Conservation (phyloP, 2,888 invertebrate species). For the Nezara viridula region DNA sequence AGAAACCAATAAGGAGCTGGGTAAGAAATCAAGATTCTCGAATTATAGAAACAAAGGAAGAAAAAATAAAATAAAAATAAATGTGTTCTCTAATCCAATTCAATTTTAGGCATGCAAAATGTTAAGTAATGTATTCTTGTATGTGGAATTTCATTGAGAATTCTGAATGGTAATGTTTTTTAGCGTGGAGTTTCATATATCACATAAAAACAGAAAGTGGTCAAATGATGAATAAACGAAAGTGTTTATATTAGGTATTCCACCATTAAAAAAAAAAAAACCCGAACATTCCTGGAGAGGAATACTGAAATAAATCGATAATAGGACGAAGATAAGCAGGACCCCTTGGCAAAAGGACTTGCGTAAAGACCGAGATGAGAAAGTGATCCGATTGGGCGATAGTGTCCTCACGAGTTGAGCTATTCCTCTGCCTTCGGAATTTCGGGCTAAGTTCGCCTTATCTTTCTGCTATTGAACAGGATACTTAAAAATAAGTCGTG, state of each 20-base stretch:
- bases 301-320: background rate
- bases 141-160: background rate
- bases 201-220: background rate
- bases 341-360: background rate
- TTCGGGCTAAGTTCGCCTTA: background rate
- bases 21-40: no score
- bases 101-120: no score
- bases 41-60: no score
- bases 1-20: no score
- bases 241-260: background rate
- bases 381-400: constrained; percentile 18
- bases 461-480: background rate
- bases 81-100: no score
- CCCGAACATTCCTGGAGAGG: background rate
- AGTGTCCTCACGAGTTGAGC: background rate
- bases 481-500: background rate
- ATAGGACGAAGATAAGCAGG: constrained; percentile 5
- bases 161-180: background rate
- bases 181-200: background rate
- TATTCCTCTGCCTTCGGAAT: background rate
- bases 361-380: background rate
- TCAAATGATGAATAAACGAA: background rate
- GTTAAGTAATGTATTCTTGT: background rate
- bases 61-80: no score
- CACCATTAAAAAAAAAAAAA: background rate